Evolutionary conservation across 2,113 vertebrate species (phyloP).

Genomic region (Alosa alosa): DNA sequence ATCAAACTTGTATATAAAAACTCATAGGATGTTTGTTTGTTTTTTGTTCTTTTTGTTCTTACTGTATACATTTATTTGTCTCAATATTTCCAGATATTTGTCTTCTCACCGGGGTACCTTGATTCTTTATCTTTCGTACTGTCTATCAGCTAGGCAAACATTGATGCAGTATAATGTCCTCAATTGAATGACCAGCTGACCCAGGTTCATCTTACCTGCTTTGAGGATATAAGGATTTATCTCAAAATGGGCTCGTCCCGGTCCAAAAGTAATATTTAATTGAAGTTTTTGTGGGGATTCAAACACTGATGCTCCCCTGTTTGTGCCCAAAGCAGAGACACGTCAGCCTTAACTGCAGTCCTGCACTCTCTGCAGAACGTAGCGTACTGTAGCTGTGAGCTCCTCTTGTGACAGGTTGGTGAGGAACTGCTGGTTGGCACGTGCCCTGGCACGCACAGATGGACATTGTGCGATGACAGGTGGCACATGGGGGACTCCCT

Average conservation of each 20-base stretch:
- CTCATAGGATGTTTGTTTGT: background rate
- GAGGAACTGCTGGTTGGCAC: background rate
- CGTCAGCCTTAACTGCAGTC: background rate
- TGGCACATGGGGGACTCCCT: slow-evolving; percentile 1
- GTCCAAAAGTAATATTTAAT: background rate
- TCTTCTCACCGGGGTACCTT: background rate
- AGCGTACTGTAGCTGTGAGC: background rate
- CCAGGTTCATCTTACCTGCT: background rate
- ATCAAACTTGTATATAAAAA: background rate
- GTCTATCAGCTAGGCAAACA: background rate
- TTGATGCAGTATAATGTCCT: background rate
- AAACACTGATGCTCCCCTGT: too few species aligned
- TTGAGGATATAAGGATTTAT: background rate
- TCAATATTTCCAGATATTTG: background rate
- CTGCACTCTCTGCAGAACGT: background rate
- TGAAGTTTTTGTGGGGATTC: background rate
- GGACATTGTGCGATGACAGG: background rate
- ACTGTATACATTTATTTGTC: background rate
- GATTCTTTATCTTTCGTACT: background rate
- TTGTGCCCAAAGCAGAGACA: too few species aligned
- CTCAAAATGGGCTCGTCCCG: background rate
- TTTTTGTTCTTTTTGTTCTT: background rate
- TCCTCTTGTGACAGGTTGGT: background rate
- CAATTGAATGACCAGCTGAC: background rate
- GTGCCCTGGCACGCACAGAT: background rate